These are phyloP conservation scores for Phlogophora meticulosa DNA, from an alignment of 2,888 invertebrate genomes.

Conservation along the genomic window DNA sequence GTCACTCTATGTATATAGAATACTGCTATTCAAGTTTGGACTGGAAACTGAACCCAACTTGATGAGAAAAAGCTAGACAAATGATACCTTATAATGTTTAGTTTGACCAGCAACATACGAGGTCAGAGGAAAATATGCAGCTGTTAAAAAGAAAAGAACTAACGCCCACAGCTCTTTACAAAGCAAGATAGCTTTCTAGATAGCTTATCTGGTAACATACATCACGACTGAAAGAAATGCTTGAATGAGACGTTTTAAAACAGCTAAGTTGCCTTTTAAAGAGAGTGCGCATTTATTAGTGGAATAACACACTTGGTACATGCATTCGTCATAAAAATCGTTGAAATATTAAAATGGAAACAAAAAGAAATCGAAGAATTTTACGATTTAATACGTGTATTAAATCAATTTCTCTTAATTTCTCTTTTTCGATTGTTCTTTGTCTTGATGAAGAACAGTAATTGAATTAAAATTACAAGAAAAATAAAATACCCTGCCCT, in stretches of 20 bases:
- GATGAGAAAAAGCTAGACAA: too few species aligned
- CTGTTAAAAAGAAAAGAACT: conserved; percentile 11
- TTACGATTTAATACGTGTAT: too few species aligned
- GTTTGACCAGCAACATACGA: neutral
- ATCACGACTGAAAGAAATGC: conserved; percentile 25
- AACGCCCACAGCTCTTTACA: conserved; percentile 10
- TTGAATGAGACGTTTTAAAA: conserved; percentile 27
- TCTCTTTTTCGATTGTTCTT: too few species aligned
- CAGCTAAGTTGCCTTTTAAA: conserved; percentile 12
- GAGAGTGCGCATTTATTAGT: neutral
- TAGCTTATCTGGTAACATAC: conserved; percentile 42
- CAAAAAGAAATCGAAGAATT: neutral
- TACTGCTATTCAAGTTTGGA: too few species aligned
- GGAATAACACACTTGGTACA: neutral
- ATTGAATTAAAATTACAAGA: too few species aligned
- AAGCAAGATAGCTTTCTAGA: conserved; percentile 20
- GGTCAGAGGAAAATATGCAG: conserved; percentile 7
- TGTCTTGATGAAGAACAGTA: neutral
- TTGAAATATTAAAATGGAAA: conserved; percentile 13
- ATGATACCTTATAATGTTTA: too few species aligned
- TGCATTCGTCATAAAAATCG: neutral
- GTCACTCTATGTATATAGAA: too few species aligned
- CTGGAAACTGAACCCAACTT: too few species aligned
- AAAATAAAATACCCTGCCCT: too few species aligned
- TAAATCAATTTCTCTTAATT: too few species aligned